These are phyloP conservation scores for Rhabdomys pumilio DNA, from an alignment of 2,797 vertebrate species.

Conservation along the genomic window DNA sequence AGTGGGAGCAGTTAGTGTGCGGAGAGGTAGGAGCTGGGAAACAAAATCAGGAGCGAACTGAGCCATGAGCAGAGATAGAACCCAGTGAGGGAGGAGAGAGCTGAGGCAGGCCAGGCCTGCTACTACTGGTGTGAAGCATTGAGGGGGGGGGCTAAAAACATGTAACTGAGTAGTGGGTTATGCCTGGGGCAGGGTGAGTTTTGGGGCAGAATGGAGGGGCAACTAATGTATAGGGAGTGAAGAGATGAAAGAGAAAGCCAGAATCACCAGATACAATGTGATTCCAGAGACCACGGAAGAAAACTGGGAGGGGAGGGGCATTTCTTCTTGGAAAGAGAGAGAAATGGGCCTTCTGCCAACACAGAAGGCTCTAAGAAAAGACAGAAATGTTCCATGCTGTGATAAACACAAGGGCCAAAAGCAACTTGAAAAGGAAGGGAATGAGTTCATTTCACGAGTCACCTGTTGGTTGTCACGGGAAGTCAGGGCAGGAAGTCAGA, in stretches of 20 bases:
- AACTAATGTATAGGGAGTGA: not conserved
- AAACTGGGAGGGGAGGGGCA: not conserved
- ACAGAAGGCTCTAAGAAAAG: conserved; percentile 4
- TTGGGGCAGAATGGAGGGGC: not conserved
- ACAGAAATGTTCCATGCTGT: not conserved
- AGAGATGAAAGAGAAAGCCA: conserved; percentile 7
- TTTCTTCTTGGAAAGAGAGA: not conserved
- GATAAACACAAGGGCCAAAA: not conserved
- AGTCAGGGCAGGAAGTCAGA: not conserved
- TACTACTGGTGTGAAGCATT: not conserved
- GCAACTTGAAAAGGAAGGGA: not conserved
- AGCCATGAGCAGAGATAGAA: not conserved
- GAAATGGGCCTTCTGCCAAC: not conserved
- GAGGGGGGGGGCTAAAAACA: not conserved
- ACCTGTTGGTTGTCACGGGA: no score
- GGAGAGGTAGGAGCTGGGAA: not conserved
- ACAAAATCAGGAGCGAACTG: not conserved
- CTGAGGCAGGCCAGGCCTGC: not conserved
- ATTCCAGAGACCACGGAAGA: not conserved
- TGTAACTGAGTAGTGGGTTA: not conserved
- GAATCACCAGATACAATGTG: not conserved
- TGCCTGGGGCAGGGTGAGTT: not conserved
- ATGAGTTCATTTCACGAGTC: not conserved
- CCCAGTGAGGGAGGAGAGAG: not conserved
- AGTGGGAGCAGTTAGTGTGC: not conserved